A percentile compares a stretch with the other conserved stretches of the same genome.
These are phyloP conservation scores for Anthoptus insignis DNA, from an alignment of 2,888 invertebrate species.

Conservation along the genomic window DNA sequence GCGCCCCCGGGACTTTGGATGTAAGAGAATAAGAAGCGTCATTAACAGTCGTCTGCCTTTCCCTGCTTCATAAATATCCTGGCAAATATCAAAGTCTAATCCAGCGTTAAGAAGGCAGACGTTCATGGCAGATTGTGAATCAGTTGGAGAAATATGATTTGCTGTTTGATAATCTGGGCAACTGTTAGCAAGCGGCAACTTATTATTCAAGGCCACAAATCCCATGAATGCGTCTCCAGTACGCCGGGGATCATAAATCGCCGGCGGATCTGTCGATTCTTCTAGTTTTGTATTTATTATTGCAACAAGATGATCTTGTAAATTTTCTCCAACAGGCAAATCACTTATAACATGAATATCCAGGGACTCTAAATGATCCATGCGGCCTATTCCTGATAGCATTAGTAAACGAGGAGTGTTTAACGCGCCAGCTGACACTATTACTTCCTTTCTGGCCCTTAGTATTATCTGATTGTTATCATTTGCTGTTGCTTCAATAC, in stretches of 20 bases:
- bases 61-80: conserved; percentile 17
- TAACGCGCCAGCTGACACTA: conserved; percentile 60
- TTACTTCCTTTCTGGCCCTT: conserved; percentile 57
- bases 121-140: conserved; percentile 44
- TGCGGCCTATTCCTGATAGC: conserved; percentile 64
- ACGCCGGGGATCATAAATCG: conserved; percentile 38
- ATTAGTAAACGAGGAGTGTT: conserved; percentile 61
- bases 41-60: conserved; percentile 8
- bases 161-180: conserved; percentile 55
- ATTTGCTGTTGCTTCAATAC: conserved; percentile 51
- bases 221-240: conserved; percentile 50
- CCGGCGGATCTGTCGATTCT: conserved; percentile 6
- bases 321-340: conserved; percentile 61
- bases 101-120: conserved; percentile 49
- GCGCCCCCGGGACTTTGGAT: conserved; percentile 55
- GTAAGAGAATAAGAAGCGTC: conserved; percentile 6
- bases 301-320: conserved; percentile 54
- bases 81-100: conserved; percentile 18
- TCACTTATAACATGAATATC: conserved; percentile 55
- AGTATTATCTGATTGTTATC: conserved; percentile 46
- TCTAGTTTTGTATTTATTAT: conserved; percentile 43
- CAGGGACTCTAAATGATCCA: conserved; percentile 52
- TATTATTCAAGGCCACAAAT: conserved; percentile 47
- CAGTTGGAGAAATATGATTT: conserved; percentile 47
- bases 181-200: conserved; percentile 34